Evolutionary conservation across 1,140 invertebrate genomes (phyloP).

Genomic region (Dryas iulia): DNA sequence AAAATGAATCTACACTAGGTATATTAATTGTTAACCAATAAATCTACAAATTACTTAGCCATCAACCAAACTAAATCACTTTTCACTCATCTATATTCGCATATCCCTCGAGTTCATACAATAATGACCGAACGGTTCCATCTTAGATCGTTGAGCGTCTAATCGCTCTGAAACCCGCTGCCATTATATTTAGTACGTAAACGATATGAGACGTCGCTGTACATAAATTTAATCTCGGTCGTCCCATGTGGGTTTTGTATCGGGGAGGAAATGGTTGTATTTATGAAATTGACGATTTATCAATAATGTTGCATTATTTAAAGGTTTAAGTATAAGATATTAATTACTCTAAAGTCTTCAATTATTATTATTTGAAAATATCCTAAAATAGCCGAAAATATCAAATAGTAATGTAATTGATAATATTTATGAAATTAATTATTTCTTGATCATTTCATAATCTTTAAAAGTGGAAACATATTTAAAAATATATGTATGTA

Average conservation of each 20-base stretch:
- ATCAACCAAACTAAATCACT: neutral
- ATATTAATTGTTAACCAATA: neutral
- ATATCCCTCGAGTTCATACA: neutral
- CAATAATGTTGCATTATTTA: neutral
- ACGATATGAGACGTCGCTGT: conserved; percentile 3
- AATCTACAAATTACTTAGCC: neutral
- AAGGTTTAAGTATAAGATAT: neutral
- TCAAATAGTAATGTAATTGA: no score
- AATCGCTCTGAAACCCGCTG: conserved; percentile 7
- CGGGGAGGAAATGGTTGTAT: neutral
- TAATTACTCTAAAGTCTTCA: no score
- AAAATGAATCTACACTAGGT: no score
- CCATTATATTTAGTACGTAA: conserved; percentile 20
- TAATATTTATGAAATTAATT: no score
- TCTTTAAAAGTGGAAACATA: no score
- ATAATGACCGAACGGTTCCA: conserved; percentile 8
- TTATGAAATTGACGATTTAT: neutral
- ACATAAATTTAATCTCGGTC: conserved; percentile 16
- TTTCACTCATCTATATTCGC: neutral
- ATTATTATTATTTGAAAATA: no score
- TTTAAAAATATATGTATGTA: no score
- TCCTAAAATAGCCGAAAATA: no score
- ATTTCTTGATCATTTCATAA: no score
- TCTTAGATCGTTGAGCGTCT: conserved; percentile 15
- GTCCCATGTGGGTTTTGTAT: neutral